Conservation (phyloP, 2,113 vertebrate genomes). For the Pycnonotus jocosus region DNA sequence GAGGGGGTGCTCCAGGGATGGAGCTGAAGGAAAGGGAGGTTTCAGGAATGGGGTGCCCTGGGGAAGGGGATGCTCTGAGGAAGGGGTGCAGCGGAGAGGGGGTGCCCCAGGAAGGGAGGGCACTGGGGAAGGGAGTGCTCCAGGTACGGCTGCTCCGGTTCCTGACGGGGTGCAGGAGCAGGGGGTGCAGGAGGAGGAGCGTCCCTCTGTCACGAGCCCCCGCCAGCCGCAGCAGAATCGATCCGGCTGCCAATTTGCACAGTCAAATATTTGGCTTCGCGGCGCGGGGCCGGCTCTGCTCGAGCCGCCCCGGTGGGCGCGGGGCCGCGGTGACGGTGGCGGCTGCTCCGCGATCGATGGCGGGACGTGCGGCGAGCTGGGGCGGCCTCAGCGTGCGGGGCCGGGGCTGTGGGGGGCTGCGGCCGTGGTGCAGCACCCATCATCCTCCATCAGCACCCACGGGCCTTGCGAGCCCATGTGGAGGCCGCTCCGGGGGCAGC, state of each 20-base stretch:
- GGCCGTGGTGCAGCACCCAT: neutral
- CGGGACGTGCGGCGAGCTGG: neutral
- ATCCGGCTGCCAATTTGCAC: neutral
- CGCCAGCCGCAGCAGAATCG: neutral
- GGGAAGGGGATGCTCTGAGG: neutral
- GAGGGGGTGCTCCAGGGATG: no score
- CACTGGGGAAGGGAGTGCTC: neutral
- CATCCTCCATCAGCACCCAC: neutral
- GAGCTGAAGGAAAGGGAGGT: no score
- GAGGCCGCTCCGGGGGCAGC: neutral
- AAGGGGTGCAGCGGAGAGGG: neutral
- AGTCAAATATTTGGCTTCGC: constrained; percentile 7
- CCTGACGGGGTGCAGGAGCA: neutral
- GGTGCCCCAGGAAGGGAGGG: neutral
- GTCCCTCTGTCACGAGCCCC: neutral
- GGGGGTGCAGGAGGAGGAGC: neutral
- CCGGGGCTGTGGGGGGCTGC: neutral
- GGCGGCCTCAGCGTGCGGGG: neutral
- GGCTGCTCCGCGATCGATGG: neutral
- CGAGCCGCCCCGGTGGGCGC: neutral
- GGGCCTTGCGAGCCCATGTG: neutral
- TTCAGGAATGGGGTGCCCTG: no score
- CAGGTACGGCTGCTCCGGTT: neutral
- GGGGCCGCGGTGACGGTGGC: neutral
- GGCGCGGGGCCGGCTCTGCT: neutral